These are phyloP conservation scores for Sipha flava DNA, from an alignment of 1,140 invertebrate genomes.

Conservation along the genomic window DNA sequence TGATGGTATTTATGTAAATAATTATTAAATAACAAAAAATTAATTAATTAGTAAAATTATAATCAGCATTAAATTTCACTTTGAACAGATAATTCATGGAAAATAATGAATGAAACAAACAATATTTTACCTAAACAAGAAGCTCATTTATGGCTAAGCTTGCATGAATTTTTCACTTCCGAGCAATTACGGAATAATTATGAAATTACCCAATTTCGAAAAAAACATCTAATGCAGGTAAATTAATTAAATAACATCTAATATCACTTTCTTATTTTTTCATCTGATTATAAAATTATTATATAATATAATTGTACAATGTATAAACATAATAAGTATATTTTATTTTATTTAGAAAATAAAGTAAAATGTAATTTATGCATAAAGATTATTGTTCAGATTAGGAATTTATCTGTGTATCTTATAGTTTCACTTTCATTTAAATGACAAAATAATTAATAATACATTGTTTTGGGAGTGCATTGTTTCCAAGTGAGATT, in stretches of 20 bases:
- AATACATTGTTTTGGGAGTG: no score
- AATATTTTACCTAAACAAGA: conserved; percentile 15
- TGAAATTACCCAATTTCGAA: conserved; percentile 22
- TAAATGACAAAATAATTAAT: no score
- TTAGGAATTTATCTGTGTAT: no score
- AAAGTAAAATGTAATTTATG: no score
- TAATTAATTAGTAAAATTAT: background rate
- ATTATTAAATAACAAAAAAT: background rate
- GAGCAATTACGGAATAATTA: conserved; percentile 21
- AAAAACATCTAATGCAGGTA: conserved; percentile 23
- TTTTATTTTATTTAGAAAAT: no score
- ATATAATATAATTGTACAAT: no score
- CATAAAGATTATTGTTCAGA: no score
- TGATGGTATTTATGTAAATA: background rate
- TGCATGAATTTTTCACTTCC: conserved; percentile 10
- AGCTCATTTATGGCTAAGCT: conserved; percentile 21
- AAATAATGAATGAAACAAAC: background rate
- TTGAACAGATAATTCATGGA: conserved; percentile 9
- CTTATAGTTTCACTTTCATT: no score
- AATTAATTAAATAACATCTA: background rate
- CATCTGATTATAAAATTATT: no score
- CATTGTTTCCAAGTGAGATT: no score
- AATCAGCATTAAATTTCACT: background rate
- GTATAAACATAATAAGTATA: no score
- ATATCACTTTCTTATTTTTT: no score